These are phyloP conservation scores for Sanderia malayensis DNA, from an alignment of 30 jellyfish, hydroid and myxozoan genomes.

Conservation along the genomic window DNA sequence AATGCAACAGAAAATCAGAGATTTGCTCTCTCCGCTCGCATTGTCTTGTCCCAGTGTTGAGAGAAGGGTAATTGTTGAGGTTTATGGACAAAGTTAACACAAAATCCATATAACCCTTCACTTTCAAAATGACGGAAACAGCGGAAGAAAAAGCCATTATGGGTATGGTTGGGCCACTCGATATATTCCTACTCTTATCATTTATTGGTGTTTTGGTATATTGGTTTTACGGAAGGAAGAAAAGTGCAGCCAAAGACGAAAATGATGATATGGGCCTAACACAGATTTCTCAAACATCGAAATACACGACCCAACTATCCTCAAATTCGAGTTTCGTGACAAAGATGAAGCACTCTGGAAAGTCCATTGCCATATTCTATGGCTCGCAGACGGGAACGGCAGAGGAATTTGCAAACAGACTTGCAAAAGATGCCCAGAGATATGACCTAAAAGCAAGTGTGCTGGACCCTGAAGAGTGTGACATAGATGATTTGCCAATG, in stretches of 20 bases:
- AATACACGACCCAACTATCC: slow-evolving; percentile 21
- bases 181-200: slow-evolving; percentile 42
- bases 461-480: slow-evolving; percentile 96
- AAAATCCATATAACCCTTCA: no score
- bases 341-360: slow-evolving; percentile 79
- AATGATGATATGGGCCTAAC: slow-evolving; percentile 53
- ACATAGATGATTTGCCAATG: slow-evolving; percentile 59
- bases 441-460: slow-evolving; percentile 82
- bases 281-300: slow-evolving; percentile 27
- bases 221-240: slow-evolving; percentile 59
- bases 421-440: slow-evolving; percentile 81
- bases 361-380: slow-evolving; percentile 81
- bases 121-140: not conserved
- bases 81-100: no score
- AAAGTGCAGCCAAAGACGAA: slow-evolving; percentile 1
- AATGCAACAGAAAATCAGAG: no score
- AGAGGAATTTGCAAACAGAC: slow-evolving; percentile 86
- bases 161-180: slow-evolving; percentile 66
- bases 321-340: slow-evolving; percentile 54
- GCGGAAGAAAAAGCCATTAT: not conserved
- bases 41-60: no score
- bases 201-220: slow-evolving; percentile 53
- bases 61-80: no score
- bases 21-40: no score
- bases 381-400: slow-evolving; percentile 99